Percentiles rank a stretch among this genome's conserved stretches.
Evolutionary conservation across 2,113 vertebrate genomes (phyloP).

Genomic region (Casuarius casuarius): DNA sequence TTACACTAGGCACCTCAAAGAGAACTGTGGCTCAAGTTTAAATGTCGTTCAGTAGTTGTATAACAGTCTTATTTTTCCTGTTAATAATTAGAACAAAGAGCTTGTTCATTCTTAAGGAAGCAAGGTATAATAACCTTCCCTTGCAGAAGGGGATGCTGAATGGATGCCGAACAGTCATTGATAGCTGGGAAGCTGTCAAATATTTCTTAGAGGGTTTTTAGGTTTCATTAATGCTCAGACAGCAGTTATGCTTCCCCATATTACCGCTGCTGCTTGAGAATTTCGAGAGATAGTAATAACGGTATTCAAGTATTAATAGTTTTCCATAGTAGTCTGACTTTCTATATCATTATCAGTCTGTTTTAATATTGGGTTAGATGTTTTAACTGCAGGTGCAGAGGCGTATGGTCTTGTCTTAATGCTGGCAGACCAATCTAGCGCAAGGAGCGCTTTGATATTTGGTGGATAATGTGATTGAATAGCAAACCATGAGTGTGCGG

Average conservation of each 20-base stretch:
- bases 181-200: not conserved
- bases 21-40: not conserved
- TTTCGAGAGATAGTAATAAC: not conserved
- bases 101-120: not conserved
- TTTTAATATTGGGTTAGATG: accelerated
- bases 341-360: not conserved
- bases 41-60: not conserved
- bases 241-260: not conserved
- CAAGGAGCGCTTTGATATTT: not conserved
- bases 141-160: not conserved
- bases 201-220: not conserved
- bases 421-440: accelerated
- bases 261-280: not conserved
- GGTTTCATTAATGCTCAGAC: not conserved
- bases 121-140: not conserved
- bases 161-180: not conserved
- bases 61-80: not conserved
- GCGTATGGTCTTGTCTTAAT: not conserved
- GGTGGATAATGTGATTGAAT: not conserved
- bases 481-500: not conserved
- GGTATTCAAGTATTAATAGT: not conserved
- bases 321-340: not conserved
- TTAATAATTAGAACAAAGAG: not conserved
- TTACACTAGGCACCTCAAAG: not conserved
- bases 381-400: not conserved